Conservation (phyloP, 2,113 vertebrate species). For the Peucedramus taeniatus region DNA sequence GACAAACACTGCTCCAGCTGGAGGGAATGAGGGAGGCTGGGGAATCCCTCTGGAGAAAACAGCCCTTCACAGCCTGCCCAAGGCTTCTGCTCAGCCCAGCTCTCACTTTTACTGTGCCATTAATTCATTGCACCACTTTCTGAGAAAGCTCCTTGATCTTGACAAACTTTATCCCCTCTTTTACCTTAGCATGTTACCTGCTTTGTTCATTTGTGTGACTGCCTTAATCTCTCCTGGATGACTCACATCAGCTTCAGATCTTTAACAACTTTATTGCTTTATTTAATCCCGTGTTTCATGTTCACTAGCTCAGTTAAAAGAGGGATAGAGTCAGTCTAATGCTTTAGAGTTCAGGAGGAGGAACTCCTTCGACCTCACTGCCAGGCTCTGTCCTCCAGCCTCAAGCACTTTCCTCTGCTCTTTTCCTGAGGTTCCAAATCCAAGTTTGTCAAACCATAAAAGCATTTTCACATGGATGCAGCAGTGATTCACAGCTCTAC, state of each 20-base stretch:
- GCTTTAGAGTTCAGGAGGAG: neutral
- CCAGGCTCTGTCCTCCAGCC: neutral
- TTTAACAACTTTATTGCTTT: neutral
- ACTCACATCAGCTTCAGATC: neutral
- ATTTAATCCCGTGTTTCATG: neutral
- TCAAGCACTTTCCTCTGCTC: accelerated
- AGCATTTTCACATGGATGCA: neutral
- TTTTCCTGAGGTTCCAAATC: neutral
- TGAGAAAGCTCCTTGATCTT: neutral
- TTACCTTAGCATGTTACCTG: neutral
- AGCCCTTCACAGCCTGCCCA: neutral
- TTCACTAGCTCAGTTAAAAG: neutral
- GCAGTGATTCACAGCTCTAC: neutral
- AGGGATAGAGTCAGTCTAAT: neutral
- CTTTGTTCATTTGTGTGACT: neutral
- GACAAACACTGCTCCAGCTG: accelerated
- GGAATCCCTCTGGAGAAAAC: neutral
- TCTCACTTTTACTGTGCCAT: neutral
- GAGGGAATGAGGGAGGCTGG: accelerated
- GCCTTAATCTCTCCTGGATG: neutral
- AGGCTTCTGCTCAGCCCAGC: neutral
- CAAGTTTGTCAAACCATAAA: too few species aligned
- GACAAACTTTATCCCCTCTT: neutral
- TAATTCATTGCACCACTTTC: neutral
- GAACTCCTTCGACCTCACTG: accelerated